Base-by-base conservation (phyloP, 1,140 invertebrate species). In the Orius laevigatus region DNA sequence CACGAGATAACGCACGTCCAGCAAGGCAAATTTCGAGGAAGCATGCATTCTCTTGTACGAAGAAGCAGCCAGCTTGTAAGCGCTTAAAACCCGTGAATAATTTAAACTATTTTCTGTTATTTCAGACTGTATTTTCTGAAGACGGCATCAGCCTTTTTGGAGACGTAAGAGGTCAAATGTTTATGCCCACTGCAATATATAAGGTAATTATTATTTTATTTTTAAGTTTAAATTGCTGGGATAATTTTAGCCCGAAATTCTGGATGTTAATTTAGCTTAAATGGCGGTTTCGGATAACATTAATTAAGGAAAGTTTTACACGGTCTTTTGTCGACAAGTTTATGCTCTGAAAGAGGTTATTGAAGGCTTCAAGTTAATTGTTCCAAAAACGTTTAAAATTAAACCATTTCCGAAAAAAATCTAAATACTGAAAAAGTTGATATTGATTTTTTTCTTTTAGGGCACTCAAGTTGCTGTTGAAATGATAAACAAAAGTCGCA, bases 401-500 rank as follows among this genome's bases (percentile, higher is more conserved):
- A 25, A 25, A 25, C 25, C 25, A 4, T 25, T 25, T 25, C n/a
- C n/a, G n/a, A n/a, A n/a, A 25, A 25, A 25, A 25, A 25, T 4
- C 25, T 25, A 34, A 6, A n/a, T n/a, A n/a, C n/a, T n/a, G n/a
- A n/a, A n/a, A 43, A 25, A 25, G 25, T 25, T 25, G 3, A 25
- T 25, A 25, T 25, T 38, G n/a, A 12, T 16, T 49, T 39, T 42
- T 47, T 55, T 60, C 34, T 49, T 44, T 64, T 66, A 75, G 73
- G 72, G 72, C 3, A 68, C 67, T n/a, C 78, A 88, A 57, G 87
- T 95, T 1, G 90, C 90, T 12, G 80, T 96, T 42, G 97, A 95
- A 63, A 73, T 74, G 25, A 76, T 94, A 31, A 62, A 70, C 19
- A 74, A 74, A 59, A 70, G 71, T 12, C 76, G 79, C 56, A 76